These are phyloP conservation scores for Diarsia mendica DNA, from an alignment of 2,888 invertebrate species.

Conservation along the genomic window DNA sequence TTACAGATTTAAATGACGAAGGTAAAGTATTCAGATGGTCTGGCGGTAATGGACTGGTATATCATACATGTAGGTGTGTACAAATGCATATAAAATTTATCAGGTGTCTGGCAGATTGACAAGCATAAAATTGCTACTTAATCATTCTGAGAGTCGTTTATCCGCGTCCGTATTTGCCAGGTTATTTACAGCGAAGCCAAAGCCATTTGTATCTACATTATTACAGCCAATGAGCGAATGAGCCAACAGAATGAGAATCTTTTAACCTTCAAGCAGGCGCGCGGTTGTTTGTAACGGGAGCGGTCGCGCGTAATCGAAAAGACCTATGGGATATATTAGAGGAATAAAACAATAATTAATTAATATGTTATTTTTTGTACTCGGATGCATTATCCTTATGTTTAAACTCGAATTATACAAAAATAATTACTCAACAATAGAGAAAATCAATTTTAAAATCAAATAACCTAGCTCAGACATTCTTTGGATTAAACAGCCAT, in stretches of 20 bases:
- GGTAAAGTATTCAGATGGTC: slow-evolving; percentile 65
- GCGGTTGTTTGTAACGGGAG: too few relatives aligned
- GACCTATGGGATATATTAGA: too few relatives aligned
- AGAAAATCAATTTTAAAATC: too few relatives aligned
- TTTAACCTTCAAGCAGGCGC: too few relatives aligned
- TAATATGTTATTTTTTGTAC: too few relatives aligned
- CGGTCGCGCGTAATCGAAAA: too few relatives aligned
- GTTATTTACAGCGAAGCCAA: background rate
- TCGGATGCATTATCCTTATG: too few relatives aligned
- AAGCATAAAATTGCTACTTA: slow-evolving; percentile 39
- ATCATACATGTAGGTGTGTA: background rate
- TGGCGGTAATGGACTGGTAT: slow-evolving; percentile 36
- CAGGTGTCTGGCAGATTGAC: slow-evolving; percentile 37
- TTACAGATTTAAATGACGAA: slow-evolving; percentile 78
- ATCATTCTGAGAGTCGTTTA: slow-evolving; percentile 17
- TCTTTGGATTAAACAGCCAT: too few relatives aligned
- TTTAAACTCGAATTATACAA: too few relatives aligned
- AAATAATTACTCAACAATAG: too few relatives aligned
- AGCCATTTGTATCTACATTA: background rate
- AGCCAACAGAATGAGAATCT: background rate
- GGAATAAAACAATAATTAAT: too few relatives aligned
- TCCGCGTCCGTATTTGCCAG: slow-evolving; percentile 9
- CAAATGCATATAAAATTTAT: slow-evolving; percentile 9
- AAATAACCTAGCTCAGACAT: too few relatives aligned
- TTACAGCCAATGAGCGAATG: background rate